These are phyloP conservation scores for Dysmachus trigonus DNA, from an alignment of 2,888 invertebrate genomes.

Conservation along the genomic window DNA sequence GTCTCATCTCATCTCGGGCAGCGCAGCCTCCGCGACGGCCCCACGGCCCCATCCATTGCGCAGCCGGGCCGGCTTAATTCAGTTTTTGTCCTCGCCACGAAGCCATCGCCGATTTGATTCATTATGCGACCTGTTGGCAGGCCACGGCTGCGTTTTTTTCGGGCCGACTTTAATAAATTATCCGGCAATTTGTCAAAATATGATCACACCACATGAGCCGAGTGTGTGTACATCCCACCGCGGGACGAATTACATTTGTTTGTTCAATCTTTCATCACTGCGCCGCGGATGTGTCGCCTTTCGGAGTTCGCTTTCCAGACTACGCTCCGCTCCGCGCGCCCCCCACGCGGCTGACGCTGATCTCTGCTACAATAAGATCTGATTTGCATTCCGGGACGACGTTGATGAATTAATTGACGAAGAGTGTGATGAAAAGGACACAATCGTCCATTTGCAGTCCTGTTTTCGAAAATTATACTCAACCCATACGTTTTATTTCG, in stretches of 20 bases:
- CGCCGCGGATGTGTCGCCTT: conserved; percentile 35
- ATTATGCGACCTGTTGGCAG: conserved; percentile 39
- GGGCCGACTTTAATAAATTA: conserved; percentile 42
- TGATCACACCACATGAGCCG: conserved; percentile 31
- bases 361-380: not conserved
- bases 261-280: conserved; percentile 31
- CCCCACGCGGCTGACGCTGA: not conserved
- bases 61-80: not conserved
- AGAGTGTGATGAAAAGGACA: not conserved
- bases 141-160: conserved; percentile 25
- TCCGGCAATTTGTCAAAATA: conserved; percentile 44
- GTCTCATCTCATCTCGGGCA: not conserved
- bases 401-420: conserved; percentile 37
- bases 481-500: not conserved
- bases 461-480: not conserved
- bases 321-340: too few relatives aligned
- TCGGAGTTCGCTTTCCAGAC: not conserved
- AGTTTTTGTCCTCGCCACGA: conserved; percentile 38
- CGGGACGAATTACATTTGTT: conserved; percentile 22
- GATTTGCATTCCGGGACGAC: conserved; percentile 38
- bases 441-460: not conserved
- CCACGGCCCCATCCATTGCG: not conserved
- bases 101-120: conserved; percentile 41
- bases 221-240: not conserved
- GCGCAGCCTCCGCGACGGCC: not conserved